Evolutionary conservation across 92 coral and sea anemone species (phyloP).

Genomic region (Anthopleura xanthogrammica): DNA sequence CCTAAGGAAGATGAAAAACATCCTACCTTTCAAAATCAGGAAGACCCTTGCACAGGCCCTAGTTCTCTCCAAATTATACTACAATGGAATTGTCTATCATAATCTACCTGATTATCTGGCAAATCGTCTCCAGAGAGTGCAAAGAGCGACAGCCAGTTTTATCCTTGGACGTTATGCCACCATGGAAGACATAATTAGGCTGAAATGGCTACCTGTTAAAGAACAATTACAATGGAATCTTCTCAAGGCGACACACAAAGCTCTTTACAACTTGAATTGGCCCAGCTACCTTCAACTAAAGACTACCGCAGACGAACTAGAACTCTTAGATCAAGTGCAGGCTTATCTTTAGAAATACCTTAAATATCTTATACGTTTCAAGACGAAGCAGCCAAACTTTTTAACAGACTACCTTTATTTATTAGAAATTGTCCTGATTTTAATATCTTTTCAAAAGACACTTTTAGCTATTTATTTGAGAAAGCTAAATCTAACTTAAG

Average conservation of each 20-base stretch:
- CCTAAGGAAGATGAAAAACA: not conserved
- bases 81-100: constrained; percentile 1
- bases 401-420: no score
- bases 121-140: constrained; percentile 1
- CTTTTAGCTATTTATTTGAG: no score
- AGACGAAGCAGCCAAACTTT: no score
- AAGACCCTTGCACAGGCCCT: not conserved
- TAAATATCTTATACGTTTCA: no score
- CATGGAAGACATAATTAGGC: not conserved
- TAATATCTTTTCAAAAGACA: no score
- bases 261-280: not conserved
- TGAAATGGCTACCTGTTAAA: constrained; percentile 7
- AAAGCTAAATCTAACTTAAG: no score
- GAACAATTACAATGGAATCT: not conserved
- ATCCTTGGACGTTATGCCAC: not conserved
- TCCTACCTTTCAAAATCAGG: not conserved
- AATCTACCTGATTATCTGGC: not conserved
- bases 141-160: constrained; percentile 1
- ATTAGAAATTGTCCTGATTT: no score
- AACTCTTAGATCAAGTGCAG: constrained; percentile 16
- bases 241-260: not conserved
- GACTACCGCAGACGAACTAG: not conserved
- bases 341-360: not conserved
- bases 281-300: not conserved
- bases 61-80: constrained; percentile 7